phyloP scores from a whole-genome alignment of 2,888 invertebrate species.

The Eupithecia subumbrata region DNA sequence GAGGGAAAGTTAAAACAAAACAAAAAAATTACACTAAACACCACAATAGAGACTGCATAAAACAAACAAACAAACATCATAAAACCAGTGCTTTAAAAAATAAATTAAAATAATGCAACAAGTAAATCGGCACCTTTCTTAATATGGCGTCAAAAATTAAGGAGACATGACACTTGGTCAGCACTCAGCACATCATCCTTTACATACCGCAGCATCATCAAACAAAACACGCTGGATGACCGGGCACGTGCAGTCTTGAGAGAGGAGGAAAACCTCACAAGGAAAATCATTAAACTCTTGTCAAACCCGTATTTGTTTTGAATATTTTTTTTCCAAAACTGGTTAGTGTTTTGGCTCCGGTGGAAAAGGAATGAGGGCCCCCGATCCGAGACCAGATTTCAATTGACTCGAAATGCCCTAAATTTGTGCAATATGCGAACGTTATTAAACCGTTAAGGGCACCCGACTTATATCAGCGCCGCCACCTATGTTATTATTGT shows the following conservation, averaged over 20 bases:
- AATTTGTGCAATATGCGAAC: too few relatives aligned
- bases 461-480: too few relatives aligned
- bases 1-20: too few relatives aligned
- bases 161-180: neutral
- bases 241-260: neutral
- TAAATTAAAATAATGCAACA: too few relatives aligned
- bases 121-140: neutral
- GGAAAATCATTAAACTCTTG: neutral
- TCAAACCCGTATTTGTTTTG: neutral
- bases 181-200: neutral
- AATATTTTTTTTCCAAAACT: neutral
- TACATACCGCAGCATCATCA: neutral
- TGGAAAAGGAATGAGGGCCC: neutral
- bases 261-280: neutral
- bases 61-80: too few relatives aligned
- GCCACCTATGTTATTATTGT: too few relatives aligned
- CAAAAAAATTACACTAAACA: too few relatives aligned
- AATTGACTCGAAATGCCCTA: neutral
- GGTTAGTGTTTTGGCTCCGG: neutral
- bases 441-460: too few relatives aligned
- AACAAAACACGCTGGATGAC: neutral
- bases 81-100: too few relatives aligned
- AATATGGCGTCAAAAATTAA: too few relatives aligned
- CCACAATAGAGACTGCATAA: too few relatives aligned
- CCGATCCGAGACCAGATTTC: neutral